Evolutionary conservation across 1,140 invertebrate genomes (phyloP).

Genomic region (Drosophila sp.): DNA sequence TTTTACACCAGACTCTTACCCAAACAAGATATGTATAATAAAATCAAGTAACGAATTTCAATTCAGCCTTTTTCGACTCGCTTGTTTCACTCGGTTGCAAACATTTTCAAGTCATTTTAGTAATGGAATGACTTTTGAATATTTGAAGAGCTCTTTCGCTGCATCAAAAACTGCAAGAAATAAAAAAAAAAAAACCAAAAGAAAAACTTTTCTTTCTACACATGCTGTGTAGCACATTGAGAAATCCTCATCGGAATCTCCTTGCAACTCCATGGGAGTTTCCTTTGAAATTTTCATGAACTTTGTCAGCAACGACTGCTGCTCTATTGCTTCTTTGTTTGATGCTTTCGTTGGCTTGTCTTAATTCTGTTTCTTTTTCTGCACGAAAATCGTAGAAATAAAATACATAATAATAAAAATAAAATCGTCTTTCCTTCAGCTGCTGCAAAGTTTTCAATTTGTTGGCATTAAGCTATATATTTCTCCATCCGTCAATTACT

Average conservation of each 20-base stretch:
- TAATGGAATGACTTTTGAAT: constrained; percentile 75
- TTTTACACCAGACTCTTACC: constrained; percentile 33
- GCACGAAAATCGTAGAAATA: neutral
- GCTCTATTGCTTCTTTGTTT: constrained; percentile 16
- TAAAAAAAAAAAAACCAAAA: constrained; percentile 15
- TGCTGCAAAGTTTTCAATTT: constrained; percentile 38
- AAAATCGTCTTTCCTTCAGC: neutral
- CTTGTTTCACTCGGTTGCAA: constrained; percentile 41
- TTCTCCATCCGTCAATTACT: constrained; percentile 38
- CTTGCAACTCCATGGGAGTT: constrained; percentile 30
- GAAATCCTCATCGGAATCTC: constrained; percentile 24
- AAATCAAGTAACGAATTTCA: constrained; percentile 34
- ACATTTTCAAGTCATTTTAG: constrained; percentile 59
- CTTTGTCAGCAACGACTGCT: constrained; percentile 13
- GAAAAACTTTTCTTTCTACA: constrained; percentile 16
- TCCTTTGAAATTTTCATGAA: constrained; percentile 62
- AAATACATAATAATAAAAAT: neutral
- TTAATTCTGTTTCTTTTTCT: constrained; percentile 32
- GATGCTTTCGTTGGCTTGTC: constrained; percentile 37
- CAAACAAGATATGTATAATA: constrained; percentile 25
- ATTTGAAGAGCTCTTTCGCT: constrained; percentile 61
- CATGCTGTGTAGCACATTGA: constrained; percentile 24
- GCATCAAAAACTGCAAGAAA: constrained; percentile 14
- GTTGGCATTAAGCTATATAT: constrained; percentile 40
- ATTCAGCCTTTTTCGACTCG: constrained; percentile 10